Conservation (phyloP, 2,113 vertebrate genomes). For the Bujurquina vittata region DNA sequence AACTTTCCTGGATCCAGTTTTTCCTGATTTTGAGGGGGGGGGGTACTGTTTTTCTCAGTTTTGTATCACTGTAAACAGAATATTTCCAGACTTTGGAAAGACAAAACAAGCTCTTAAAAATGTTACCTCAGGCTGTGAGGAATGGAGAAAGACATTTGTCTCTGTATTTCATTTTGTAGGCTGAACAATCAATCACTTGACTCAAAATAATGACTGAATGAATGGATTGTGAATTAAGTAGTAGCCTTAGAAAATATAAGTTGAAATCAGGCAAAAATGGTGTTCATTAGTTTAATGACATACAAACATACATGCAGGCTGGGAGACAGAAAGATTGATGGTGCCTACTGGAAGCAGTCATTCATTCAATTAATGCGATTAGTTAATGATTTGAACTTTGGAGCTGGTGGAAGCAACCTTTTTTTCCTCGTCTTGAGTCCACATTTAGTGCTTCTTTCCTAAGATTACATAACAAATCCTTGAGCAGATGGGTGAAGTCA, state of each 20-base stretch:
- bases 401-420: conserved; percentile 21
- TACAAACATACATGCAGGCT: not conserved
- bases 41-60: not conserved
- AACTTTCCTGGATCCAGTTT: not conserved
- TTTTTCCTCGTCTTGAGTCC: conserved; percentile 21
- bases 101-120: not conserved
- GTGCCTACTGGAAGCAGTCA: not conserved
- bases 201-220: not conserved
- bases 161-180: not conserved
- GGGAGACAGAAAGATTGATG: not conserved
- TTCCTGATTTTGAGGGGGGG: not conserved
- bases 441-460: conserved; percentile 42
- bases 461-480: conserved; percentile 59
- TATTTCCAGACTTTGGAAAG: not conserved
- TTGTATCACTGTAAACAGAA: not conserved
- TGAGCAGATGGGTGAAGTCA: conserved; percentile 67
- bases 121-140: not conserved
- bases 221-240: not conserved
- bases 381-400: conserved; percentile 9
- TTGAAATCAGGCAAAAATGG: not conserved
- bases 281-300: not conserved
- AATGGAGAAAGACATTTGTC: not conserved
- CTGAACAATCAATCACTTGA: not conserved
- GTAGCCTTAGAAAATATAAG: not conserved
- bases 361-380: not conserved